Base-by-base conservation (phyloP, 2,888 invertebrate genomes). In the Cotesia congregata region DNA sequence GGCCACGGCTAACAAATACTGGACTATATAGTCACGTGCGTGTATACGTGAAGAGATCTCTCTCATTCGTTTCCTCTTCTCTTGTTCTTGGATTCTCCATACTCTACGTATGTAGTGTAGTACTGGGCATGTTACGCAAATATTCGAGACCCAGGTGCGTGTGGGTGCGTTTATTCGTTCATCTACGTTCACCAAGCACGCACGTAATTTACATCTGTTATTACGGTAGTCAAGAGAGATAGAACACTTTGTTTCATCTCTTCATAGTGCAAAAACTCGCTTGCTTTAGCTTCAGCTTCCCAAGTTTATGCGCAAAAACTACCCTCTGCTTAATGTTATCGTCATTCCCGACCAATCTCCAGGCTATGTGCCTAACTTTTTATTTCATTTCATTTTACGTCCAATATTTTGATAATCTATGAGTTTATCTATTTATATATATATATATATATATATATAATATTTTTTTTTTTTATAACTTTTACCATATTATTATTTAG, bases 181-280 rank as follows among this genome's bases (percentile, higher is more conserved):
- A 50, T 60, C n/a, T 65, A 59, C 12, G 67, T 59, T 65, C 39
- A 50, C 38, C 69, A 41, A 75, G 87, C 86, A 87, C 87, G 85
- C 86, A 85, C 87, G 88, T 89, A 88, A 89, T 89, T 89, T 88
- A 89, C 88, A 89, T 89, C 88, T 88, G 88, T 89, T 89, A 88
- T 87, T 88, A 87, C 85, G 77, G 60, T 64, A 67, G 73, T 76
- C 67, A 70, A 72, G 67, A 60, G 64, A 64, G 41, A 73, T 38
- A n/a, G 69, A 50, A 74, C 30, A 73, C 73, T 73, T 73, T 69
- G 69, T 64, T 64, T 73, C 50, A 15, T 60, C 6, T 64, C 7
- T 67, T n/a, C 65, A 59, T 73, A 50, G 72, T 64, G 41, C 62
- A 72, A 72, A 72, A 72, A 72, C 72, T 70, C 40, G 62, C 72